Percentiles rank a stretch among this genome's conserved stretches.
Conservation (phyloP, 2,113 vertebrate genomes). For the Nibea albiflora region DNA sequence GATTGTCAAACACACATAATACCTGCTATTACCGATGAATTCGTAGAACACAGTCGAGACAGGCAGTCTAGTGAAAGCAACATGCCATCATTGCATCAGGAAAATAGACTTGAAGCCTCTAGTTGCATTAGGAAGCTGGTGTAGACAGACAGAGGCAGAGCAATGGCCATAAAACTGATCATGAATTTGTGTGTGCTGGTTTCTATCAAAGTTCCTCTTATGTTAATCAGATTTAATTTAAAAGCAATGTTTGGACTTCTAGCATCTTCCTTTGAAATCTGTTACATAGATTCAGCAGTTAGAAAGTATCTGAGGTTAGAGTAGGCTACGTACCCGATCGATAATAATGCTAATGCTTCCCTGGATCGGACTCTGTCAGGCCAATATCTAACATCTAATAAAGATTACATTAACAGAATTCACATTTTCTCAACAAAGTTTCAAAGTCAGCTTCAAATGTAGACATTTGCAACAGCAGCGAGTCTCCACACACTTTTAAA, state of each 20-base stretch:
- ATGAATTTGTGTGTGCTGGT: not conserved
- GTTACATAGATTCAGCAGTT: not conserved
- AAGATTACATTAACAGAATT: not conserved
- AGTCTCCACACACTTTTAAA: not conserved
- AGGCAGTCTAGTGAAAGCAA: not conserved
- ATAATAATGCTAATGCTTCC: too few species aligned
- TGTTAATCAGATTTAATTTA: not conserved
- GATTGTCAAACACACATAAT: not conserved
- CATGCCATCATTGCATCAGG: not conserved
- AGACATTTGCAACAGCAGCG: not conserved
- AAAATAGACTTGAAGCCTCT: too few species aligned
- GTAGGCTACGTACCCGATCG: too few species aligned
- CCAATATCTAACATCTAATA: not conserved
- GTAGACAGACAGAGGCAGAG: too few species aligned
- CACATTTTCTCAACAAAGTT: not conserved
- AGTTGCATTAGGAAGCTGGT: too few species aligned
- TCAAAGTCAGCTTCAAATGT: not conserved
- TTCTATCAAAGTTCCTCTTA: not conserved
- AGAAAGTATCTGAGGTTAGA: not conserved
- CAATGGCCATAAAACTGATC: not conserved
- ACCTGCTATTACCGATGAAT: not conserved
- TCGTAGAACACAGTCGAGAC: not conserved
- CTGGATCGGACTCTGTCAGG: not conserved
- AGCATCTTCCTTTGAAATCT: not conserved
- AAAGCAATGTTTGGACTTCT: not conserved